Conservation (phyloP, 1,140 invertebrate species). For the Mamestra configurata region DNA sequence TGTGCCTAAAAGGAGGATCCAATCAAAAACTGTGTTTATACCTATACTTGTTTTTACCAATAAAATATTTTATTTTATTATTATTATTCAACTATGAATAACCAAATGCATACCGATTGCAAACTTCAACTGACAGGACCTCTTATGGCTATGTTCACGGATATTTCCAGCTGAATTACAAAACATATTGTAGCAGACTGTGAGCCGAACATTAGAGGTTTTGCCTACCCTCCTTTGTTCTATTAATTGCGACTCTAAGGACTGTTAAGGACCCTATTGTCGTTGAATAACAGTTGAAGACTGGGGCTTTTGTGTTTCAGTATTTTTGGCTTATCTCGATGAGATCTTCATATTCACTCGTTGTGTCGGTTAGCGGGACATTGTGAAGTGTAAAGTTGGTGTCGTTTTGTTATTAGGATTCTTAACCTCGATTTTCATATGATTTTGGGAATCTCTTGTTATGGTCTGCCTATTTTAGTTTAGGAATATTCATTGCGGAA, state of each 20-base stretch:
- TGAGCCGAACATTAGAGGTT: conserved; percentile 64
- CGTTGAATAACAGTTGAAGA: conserved; percentile 60
- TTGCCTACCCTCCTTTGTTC: conserved; percentile 64
- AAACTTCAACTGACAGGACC: conserved; percentile 19
- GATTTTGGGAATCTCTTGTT: neutral
- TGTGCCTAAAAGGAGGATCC: too few species aligned
- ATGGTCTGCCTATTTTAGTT: neutral
- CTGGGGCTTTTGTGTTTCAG: conserved; percentile 62
- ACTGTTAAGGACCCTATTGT: conserved; percentile 60
- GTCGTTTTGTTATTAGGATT: neutral
- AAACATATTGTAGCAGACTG: conserved; percentile 60
- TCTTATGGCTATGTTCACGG: neutral
- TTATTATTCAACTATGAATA: conserved; percentile 22
- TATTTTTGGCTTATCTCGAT: conserved; percentile 58
- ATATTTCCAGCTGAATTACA: conserved; percentile 59
- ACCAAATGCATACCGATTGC: conserved; percentile 19
- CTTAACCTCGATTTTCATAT: neutral
- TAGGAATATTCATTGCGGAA: too few species aligned
- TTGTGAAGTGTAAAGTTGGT: conserved; percentile 4
- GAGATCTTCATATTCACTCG: conserved; percentile 47
- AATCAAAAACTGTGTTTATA: too few species aligned
- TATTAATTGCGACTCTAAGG: conserved; percentile 70
- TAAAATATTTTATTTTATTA: too few species aligned
- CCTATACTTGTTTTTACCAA: too few species aligned
- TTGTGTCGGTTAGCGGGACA: neutral